Conservation (phyloP, 2,113 vertebrate species). For the Caretta caretta region DNA sequence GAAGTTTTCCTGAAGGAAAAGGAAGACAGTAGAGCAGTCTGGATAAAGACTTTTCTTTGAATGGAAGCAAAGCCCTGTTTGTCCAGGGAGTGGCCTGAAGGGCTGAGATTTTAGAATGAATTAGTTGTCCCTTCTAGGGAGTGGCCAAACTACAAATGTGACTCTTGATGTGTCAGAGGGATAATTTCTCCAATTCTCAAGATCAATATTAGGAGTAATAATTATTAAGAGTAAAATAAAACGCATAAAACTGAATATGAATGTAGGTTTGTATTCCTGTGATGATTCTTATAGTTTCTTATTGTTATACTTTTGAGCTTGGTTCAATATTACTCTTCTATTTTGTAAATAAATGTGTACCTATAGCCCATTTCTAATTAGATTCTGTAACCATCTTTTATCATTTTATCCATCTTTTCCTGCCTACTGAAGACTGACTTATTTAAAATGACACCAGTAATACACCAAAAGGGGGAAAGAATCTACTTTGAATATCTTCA, state of each 20-base stretch:
- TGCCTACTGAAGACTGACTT: background rate
- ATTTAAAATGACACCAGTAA: background rate
- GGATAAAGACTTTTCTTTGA: constrained; percentile 20
- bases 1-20: background rate
- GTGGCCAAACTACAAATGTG: background rate
- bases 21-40: background rate
- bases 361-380: background rate
- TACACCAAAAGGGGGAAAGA: background rate
- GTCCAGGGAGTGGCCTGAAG: background rate
- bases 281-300: background rate
- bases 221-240: background rate
- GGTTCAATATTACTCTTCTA: background rate
- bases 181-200: background rate
- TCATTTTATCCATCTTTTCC: background rate
- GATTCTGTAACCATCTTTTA: background rate
- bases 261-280: background rate
- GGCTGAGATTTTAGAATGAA: background rate
- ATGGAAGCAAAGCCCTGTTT: constrained; percentile 22
- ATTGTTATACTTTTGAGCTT: background rate
- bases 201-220: no score
- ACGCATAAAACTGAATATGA: constrained; percentile 2
- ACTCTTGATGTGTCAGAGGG: background rate
- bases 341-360: background rate
- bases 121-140: background rate
- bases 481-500: background rate